These are phyloP conservation scores for Xerus inauris DNA, from an alignment of 2,113 vertebrate genomes.

Conservation along the genomic window DNA sequence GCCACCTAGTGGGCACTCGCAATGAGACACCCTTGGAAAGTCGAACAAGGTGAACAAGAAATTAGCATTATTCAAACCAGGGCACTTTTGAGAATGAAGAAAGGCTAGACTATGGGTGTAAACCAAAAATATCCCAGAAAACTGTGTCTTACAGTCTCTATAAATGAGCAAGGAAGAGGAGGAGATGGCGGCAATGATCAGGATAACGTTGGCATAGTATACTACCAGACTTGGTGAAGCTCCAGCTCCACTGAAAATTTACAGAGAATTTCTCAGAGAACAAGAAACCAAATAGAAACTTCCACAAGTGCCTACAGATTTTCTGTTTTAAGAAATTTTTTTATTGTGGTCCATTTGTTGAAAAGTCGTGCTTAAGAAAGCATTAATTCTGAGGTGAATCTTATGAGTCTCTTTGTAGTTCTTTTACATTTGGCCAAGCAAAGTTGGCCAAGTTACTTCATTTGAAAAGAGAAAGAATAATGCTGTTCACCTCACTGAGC, in stretches of 20 bases:
- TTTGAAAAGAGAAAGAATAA: background rate
- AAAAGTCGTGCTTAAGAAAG: background rate
- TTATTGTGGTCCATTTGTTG: background rate
- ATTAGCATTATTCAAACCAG: background rate
- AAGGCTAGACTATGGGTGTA: no score
- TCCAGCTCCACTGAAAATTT: background rate
- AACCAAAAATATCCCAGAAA: background rate
- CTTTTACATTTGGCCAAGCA: background rate
- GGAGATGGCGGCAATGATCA: accelerated
- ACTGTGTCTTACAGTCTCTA: accelerated
- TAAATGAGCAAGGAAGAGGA: background rate
- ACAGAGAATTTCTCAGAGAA: background rate
- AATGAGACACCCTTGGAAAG: background rate
- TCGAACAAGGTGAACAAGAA: accelerated
- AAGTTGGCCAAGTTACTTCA: background rate
- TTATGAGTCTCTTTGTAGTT: background rate
- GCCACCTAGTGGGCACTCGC: slow-evolving; percentile 85
- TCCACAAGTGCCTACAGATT: background rate
- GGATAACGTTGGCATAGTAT: accelerated
- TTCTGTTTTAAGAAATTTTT: background rate
- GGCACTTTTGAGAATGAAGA: background rate
- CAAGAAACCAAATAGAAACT: background rate
- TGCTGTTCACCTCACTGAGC: no score
- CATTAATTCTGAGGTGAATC: background rate
- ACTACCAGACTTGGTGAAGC: background rate